Evolutionary conservation across 2,888 invertebrate species (phyloP), one percentile per base, ranked within the genome.

Genomic region (Tetranychus truncatus): DNA sequence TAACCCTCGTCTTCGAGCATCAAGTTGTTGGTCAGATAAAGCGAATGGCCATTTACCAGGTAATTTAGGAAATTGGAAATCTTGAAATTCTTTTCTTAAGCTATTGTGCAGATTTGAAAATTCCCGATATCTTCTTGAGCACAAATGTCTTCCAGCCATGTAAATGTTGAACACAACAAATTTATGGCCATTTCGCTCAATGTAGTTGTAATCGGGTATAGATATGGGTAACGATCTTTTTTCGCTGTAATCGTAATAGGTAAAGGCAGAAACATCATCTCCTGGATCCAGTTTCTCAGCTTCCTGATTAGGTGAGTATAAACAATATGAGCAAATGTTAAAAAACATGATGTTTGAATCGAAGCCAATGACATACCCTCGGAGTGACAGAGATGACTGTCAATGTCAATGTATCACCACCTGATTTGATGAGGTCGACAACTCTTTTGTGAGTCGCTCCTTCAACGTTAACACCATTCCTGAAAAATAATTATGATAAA

Each of bases 371-470:
- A 55, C 55, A 55, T 55, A 55, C 55, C 55, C 92, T 90, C 79
- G 89, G 91, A 79, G 93, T 92, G 77, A 95, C 95, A 78, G 95
- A 95, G 81, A 95, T 94, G 78, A 96, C 97, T 77, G 96, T 95
- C 75, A 99, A 87, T 44, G 92, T 93, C 78, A 99, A 87, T 78
- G 91, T 91, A 84, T 99, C 97, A 21, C 97, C 97, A 3, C 99
- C 97, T 18, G 96, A 95, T 84, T 97, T 97, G 81, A 99, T 99
- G 80, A 97, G 87, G 85, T 99, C 99, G 71, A 99, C 99, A 78
- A 99, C 99, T 85, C 97, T 96, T 81, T 96, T 93, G 85, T 99
- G 99, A 67, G 97, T 97, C n/a, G 97, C 90, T 74, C 99, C 99
- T 86, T 99, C 99, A 18, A 99, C 99, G 85, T 92, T 95, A 78